A percentile compares a stretch with the other conserved stretches of the same genome.
Evolutionary conservation across 2,113 vertebrate species (phyloP).

Genomic region (Pantherophis guttatus): DNA sequence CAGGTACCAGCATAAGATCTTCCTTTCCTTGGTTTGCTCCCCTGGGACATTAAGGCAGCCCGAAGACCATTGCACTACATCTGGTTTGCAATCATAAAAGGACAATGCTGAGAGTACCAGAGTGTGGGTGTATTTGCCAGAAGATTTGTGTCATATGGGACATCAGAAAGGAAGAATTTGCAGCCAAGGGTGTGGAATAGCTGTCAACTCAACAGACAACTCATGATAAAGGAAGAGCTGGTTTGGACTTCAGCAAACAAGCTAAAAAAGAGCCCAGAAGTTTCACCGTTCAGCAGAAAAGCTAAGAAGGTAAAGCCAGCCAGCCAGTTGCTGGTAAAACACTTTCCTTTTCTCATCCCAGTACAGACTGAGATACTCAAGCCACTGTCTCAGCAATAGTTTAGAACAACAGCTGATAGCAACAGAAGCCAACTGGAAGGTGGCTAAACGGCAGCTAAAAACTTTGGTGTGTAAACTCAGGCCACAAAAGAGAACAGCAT

Average conservation of each 20-base stretch:
- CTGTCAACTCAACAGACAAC: neutral
- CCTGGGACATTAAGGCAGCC: neutral
- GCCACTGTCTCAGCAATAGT: neutral
- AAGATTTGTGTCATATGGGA: neutral
- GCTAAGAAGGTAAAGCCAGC: too few species aligned
- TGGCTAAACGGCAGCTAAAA: neutral
- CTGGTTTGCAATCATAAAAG: neutral
- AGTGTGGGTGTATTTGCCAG: neutral
- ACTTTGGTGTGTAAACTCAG: neutral
- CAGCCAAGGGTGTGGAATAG: neutral
- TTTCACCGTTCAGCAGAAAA: neutral
- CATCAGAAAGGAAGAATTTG: neutral
- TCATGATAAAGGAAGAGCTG: neutral
- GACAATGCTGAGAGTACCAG: neutral
- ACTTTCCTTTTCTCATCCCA: neutral
- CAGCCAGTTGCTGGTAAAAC: neutral
- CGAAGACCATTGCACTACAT: neutral
- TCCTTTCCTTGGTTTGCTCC: neutral
- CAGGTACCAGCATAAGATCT: neutral
- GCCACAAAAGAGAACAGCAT: neutral
- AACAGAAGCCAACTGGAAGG: neutral
- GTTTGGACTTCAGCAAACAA: neutral
- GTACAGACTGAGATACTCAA: neutral
- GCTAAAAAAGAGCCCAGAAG: neutral
- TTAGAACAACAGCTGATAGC: neutral